These are phyloP conservation scores for Edolisoma coerulescens DNA, from an alignment of 2,113 vertebrate genomes.

Conservation along the genomic window DNA sequence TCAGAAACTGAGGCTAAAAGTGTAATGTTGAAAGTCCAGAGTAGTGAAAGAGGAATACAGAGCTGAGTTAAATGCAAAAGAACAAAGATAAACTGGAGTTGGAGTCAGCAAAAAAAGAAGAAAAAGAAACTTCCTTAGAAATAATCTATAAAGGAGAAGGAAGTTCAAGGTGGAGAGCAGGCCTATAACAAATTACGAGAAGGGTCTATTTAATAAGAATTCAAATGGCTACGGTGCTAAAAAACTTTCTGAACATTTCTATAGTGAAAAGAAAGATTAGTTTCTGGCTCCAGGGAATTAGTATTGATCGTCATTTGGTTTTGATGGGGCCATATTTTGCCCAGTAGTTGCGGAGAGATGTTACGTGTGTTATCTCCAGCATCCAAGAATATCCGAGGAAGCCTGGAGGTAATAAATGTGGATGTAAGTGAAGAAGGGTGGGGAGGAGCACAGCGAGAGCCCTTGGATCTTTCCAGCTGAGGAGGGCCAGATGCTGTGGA, in stretches of 20 bases:
- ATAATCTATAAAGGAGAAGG: background rate
- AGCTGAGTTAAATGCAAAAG: background rate
- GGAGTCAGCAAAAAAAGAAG: constrained; percentile 44
- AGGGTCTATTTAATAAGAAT: background rate
- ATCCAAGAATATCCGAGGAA: background rate
- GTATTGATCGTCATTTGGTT: background rate
- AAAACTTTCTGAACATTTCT: background rate
- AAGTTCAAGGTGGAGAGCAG: constrained; percentile 1
- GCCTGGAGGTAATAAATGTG: background rate
- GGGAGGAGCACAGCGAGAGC: background rate
- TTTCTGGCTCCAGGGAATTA: background rate
- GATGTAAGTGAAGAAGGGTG: background rate
- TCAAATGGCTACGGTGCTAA: background rate
- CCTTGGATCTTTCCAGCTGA: background rate
- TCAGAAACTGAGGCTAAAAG: background rate
- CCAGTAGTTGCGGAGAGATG: background rate
- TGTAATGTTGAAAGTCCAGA: background rate
- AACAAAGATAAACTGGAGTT: constrained; percentile 42
- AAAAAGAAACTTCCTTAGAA: constrained; percentile 15
- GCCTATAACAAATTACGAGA: background rate
- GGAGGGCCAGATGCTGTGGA: background rate
- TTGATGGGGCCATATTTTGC: background rate
- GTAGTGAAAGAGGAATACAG: background rate
- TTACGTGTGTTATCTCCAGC: background rate
- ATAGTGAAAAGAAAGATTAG: background rate